Evolutionary conservation across 2,113 vertebrate genomes (phyloP).

Genomic region (Campylomormyrus numenius): DNA sequence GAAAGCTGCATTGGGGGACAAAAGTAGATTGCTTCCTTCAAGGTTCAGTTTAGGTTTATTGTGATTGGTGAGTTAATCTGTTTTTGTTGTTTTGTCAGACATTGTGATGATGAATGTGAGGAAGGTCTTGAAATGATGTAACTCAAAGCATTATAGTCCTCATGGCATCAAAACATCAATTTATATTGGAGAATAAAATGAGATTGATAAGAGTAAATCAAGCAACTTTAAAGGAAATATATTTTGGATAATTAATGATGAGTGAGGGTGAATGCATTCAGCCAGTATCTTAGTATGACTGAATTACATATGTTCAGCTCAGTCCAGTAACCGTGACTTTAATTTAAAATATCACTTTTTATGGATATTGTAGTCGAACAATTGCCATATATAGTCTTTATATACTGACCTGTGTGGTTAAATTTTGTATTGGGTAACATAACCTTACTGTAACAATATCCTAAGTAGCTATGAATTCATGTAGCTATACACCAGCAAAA

Average conservation of each 20-base stretch:
- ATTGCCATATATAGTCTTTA: neutral
- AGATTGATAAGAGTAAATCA: neutral
- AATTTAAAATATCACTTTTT: neutral
- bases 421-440: neutral
- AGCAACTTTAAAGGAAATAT: neutral
- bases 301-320: neutral
- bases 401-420: neutral
- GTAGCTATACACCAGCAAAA: slow-evolving; percentile 16
- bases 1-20: neutral
- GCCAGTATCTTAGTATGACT: neutral
- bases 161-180: neutral
- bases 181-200: neutral
- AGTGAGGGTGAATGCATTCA: neutral
- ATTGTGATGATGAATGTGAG: neutral
- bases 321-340: neutral
- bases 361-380: neutral
- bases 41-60: neutral
- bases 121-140: neutral
- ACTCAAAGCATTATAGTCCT: neutral
- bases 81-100: neutral
- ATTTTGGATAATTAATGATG: neutral
- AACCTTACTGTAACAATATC: neutral
- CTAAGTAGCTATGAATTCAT: slow-evolving; percentile 22
- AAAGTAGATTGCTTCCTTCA: neutral
- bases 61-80: neutral